Evolutionary conservation across 2,113 vertebrate genomes (phyloP).

Genomic region (Notarius quadriscutis): DNA sequence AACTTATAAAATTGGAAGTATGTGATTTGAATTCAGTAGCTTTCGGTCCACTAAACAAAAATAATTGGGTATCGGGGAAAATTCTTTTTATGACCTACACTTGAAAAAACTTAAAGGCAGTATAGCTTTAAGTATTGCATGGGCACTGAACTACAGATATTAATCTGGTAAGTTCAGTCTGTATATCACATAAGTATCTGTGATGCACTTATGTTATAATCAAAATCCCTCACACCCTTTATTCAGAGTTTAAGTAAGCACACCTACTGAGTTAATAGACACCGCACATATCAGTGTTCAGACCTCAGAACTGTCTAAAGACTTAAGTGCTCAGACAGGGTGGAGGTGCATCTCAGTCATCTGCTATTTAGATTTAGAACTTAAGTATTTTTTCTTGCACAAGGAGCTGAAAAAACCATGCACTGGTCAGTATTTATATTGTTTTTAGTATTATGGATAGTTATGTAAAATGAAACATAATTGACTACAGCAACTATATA

Average conservation of each 20-base stretch:
- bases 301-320: neutral
- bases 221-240: neutral
- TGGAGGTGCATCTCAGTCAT: neutral
- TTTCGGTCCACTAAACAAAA: too few relatives aligned
- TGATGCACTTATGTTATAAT: neutral
- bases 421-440: neutral
- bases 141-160: neutral
- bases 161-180: neutral
- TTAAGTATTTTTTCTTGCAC: neutral
- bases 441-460: neutral
- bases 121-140: too few relatives aligned
- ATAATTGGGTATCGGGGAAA: too few relatives aligned
- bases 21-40: too few relatives aligned
- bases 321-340: slow-evolving; percentile 16
- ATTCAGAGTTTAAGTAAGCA: neutral
- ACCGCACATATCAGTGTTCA: neutral
- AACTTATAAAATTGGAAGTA: too few relatives aligned
- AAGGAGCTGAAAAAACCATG: neutral
- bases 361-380: neutral
- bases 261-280: neutral
- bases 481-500: neutral
- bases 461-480: neutral
- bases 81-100: too few relatives aligned
- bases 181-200: neutral
- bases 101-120: too few relatives aligned